Evolutionary conservation across 2,888 invertebrate genomes (phyloP).

Genomic region (Mechanitis mazaeus): DNA sequence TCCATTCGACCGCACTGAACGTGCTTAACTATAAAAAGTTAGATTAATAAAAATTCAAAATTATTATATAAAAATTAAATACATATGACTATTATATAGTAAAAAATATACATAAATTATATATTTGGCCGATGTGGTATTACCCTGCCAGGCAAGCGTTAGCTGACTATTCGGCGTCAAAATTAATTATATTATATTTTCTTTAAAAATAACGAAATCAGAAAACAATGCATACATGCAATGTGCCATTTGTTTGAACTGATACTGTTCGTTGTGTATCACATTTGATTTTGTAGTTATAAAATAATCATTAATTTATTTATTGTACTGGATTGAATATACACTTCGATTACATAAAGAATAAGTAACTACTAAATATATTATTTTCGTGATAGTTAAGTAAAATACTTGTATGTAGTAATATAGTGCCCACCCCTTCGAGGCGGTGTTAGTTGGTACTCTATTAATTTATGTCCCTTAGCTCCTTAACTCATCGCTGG

Average conservation of each 20-base stretch:
- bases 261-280: constrained; percentile 45
- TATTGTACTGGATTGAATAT: constrained; percentile 48
- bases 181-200: constrained; percentile 60
- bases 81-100: constrained; percentile 76
- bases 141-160: constrained; percentile 85
- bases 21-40: constrained; percentile 71
- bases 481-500: constrained; percentile 46
- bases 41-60: constrained; percentile 75
- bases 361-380: constrained; percentile 60
- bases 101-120: constrained; percentile 73
- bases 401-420: constrained; percentile 63
- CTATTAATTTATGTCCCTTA: constrained; percentile 36
- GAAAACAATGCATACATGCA: constrained; percentile 67
- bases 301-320: constrained; percentile 43
- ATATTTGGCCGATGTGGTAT: constrained; percentile 79
- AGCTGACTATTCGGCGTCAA: constrained; percentile 69
- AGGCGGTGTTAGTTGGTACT: constrained; percentile 62
- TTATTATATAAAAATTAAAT: constrained; percentile 75
- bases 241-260: constrained; percentile 73
- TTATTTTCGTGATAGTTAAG: constrained; percentile 74
- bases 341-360: constrained; percentile 61
- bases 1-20: constrained; percentile 46
- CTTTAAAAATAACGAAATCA: constrained; percentile 47
- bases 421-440: constrained; percentile 52
- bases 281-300: constrained; percentile 45